Evolutionary conservation across 1,140 invertebrate species (phyloP).

Genomic region (Lepidostoma basale): DNA sequence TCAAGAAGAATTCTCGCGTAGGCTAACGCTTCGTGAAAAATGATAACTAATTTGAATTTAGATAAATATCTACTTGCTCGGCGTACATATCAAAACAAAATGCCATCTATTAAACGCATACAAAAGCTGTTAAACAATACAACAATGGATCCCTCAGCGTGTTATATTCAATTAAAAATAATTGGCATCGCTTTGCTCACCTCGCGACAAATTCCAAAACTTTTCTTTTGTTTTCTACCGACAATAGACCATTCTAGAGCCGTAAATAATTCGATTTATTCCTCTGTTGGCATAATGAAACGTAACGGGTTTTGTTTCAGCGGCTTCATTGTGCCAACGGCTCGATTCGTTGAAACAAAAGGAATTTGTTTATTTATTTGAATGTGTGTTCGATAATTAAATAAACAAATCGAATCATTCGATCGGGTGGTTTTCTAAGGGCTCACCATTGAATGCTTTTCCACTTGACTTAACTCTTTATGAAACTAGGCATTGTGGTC

Average conservation of each 20-base stretch:
- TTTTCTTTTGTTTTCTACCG: conserved; percentile 25
- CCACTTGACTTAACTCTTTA: neutral
- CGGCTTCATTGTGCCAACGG: neutral
- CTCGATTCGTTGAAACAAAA: conserved; percentile 15
- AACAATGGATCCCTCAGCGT: conserved; percentile 23
- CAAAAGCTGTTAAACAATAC: conserved; percentile 21
- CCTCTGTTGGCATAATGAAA: conserved; percentile 29
- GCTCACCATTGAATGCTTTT: neutral
- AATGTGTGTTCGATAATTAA: neutral
- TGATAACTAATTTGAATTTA: neutral
- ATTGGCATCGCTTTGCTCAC: conserved; percentile 32
- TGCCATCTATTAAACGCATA: conserved; percentile 25
- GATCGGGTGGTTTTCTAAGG: conserved; percentile 24
- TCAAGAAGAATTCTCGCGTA: neutral
- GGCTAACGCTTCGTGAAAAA: neutral
- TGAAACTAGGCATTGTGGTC: neutral
- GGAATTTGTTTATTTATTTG: neutral
- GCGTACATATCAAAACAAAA: conserved; percentile 12
- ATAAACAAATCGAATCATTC: conserved; percentile 25
- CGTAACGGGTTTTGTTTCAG: conserved; percentile 22
- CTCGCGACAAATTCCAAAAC: conserved; percentile 24
- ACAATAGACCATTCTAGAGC: conserved; percentile 27
- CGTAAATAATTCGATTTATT: conserved; percentile 37
- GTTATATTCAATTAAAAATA: conserved; percentile 35
- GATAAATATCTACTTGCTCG: neutral